These are phyloP conservation scores for Cryptocephalus primarius DNA, from an alignment of 2,888 invertebrate species.

Conservation along the genomic window DNA sequence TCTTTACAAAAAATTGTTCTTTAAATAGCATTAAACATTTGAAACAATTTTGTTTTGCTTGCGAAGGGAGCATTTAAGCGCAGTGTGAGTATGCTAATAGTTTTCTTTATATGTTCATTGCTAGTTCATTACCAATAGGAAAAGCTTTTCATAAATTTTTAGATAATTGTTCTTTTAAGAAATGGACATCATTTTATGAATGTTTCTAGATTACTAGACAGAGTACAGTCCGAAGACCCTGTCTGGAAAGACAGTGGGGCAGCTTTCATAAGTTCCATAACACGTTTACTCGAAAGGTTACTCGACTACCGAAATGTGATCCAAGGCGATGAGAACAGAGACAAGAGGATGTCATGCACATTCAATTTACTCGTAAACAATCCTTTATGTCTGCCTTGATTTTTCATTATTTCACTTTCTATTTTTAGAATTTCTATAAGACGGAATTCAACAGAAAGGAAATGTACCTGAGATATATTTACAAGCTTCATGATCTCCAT, in stretches of 20 bases:
- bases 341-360: conserved; percentile 93
- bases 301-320: conserved; percentile 91
- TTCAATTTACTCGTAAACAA: conserved; percentile 74
- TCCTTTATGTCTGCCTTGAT: background rate
- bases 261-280: conserved; percentile 86
- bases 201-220: conserved; percentile 60
- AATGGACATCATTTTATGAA: background rate
- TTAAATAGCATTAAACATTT: too few relatives aligned
- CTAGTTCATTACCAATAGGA: too few relatives aligned
- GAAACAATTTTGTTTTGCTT: conserved; percentile 12
- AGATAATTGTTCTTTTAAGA: background rate
- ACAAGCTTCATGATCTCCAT: conserved; percentile 88
- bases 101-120: background rate
- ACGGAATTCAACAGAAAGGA: conserved; percentile 91
- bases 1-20: too few relatives aligned
- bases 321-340: conserved; percentile 89
- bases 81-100: conserved; percentile 66
- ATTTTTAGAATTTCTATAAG: conserved; percentile 82
- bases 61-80: conserved; percentile 79
- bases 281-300: conserved; percentile 74
- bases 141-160: too few relatives aligned
- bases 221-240: conserved; percentile 74
- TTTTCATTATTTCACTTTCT: background rate
- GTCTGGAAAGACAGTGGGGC: conserved; percentile 87
- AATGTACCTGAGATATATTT: conserved; percentile 92